These are phyloP conservation scores for Beaufortia kweichowensis DNA, from an alignment of 2,113 vertebrate species.

Conservation along the genomic window DNA sequence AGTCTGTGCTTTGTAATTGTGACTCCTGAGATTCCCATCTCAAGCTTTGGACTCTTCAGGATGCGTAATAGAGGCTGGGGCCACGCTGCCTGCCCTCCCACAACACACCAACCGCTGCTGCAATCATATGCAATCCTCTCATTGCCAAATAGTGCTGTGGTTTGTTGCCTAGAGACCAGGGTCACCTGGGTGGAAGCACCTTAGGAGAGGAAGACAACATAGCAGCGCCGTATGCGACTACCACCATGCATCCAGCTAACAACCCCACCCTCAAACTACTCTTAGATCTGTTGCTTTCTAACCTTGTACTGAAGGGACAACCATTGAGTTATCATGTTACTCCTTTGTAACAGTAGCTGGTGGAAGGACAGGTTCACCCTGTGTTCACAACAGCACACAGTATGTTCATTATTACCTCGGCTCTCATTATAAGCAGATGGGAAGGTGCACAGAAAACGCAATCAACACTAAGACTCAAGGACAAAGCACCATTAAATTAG, in stretches of 20 bases:
- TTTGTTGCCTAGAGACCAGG: slow-evolving; percentile 72
- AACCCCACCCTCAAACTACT: neutral
- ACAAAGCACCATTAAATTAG: slow-evolving; percentile 15
- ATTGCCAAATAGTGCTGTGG: slow-evolving; percentile 51
- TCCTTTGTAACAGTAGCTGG: neutral
- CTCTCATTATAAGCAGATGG: neutral
- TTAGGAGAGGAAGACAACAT: slow-evolving; percentile 49
- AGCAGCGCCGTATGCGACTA: neutral
- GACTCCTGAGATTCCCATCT: slow-evolving; percentile 69
- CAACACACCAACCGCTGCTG: slow-evolving; percentile 68
- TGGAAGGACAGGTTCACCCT: neutral
- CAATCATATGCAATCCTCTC: slow-evolving; percentile 80
- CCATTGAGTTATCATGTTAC: neutral
- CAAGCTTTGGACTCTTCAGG: slow-evolving; percentile 55
- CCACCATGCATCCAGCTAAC: neutral
- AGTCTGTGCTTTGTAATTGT: slow-evolving; percentile 67
- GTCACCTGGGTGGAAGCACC: slow-evolving; percentile 63
- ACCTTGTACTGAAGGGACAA: neutral
- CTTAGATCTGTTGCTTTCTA: neutral
- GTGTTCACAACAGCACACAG: neutral
- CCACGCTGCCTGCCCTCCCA: slow-evolving; percentile 44
- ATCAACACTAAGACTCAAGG: neutral
- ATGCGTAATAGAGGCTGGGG: slow-evolving; percentile 53
- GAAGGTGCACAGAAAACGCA: neutral
- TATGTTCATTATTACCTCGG: neutral